Base-by-base conservation (phyloP, 2,888 invertebrate genomes). In the Apodemia hepburni region DNA sequence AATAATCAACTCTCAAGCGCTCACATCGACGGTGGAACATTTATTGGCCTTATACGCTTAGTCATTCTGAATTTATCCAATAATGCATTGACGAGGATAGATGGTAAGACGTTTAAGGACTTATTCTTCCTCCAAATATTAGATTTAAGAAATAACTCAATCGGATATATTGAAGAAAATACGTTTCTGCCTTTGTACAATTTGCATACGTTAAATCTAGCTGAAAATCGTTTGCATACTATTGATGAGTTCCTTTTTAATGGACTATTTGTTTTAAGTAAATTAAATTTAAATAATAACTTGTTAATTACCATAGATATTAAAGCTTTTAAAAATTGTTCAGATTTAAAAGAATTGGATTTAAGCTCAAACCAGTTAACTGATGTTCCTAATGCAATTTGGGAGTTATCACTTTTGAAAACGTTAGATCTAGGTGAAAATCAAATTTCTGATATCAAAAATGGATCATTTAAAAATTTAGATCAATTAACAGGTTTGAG, bases 361-460 rank as follows among this genome's bases (percentile, higher is more conserved):
- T 88, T 98, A 66, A 97, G 97, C 84, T 96, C 97, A 17, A 98
- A 98, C 86, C 95, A 96, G 72, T 87, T 98, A 70, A 92, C 93
- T 61, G 93, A 95, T 69, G 95, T 98, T 64, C 98, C 98, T 9
- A 94, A 94, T 75, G 97, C 97, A 2, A 92, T 97, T 70, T 95
- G 94, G 84, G 96, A 96, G 76, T 88, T 97, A 66, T 94, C 95
- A 60, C 94, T 97, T 81, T 89, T 98, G 71, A 97, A 97, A 86
- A 97, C 97, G 0, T 92, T 99, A 69, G 97, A 98, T 85, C 92
- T 99, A 72, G 98, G 97, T 51, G 97, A 98, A 86, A 99, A 98
- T 91, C 95, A 95, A 82, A 97, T 99, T 71, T 93, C 93, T 47
- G 94, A 94, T 64, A 95, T 99, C 65, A 95, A 93, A 76, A 97